Base-by-base conservation (phyloP, 2,888 invertebrate genomes). In the Parochlus steinenii region DNA sequence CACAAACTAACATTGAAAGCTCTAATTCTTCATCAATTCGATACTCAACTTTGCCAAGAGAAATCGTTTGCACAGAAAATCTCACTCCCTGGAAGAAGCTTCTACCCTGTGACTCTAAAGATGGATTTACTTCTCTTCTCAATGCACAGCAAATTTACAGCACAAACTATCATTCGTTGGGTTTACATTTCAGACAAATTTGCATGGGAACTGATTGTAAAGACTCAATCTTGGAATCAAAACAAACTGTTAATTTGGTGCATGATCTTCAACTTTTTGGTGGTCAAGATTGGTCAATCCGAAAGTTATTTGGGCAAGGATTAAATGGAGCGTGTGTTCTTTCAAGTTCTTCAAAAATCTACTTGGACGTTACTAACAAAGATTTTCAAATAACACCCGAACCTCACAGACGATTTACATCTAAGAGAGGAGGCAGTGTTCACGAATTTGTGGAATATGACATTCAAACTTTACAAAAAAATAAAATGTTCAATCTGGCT, bases 51-150 rank as follows among this genome's bases (percentile, higher is more conserved):
- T 56, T 98, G 40, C 92, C 97, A 0, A 68, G 87, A 43, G 98
- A 99, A 66, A 85, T 89, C 47, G 90, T 95, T 4, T 98, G 98
- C 53, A 98, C 97, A 0, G 98, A 99, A 63, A 98, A 98, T 63
- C 63, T 98, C 47, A 97, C 98, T 10, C 97, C 98, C 1, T 97
- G 95, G 82, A 90, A 92, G 50, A 98, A 97, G 54, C 62, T 99
- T 4, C 58, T 99, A 29, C 97, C 98, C 0, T 99, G 98, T 61
- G 82, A 83, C 56, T 78, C 81, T n/a, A 78, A 71, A 54, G 70
- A 72, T 49, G 97, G 97, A 3, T 66, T 97, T 45, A 77, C 85
- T 11, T 76, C 83, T 1, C 59, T 97, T 33, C 65, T 97, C 4
- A 90, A 90, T 56, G 85, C 95, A 1, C 80, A 83, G 35, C 74